Percentiles rank a stretch among this genome's conserved stretches.
Evolutionary conservation across 1,140 invertebrate genomes (phyloP).

Genomic region (Aporrectodea caliginosa): DNA sequence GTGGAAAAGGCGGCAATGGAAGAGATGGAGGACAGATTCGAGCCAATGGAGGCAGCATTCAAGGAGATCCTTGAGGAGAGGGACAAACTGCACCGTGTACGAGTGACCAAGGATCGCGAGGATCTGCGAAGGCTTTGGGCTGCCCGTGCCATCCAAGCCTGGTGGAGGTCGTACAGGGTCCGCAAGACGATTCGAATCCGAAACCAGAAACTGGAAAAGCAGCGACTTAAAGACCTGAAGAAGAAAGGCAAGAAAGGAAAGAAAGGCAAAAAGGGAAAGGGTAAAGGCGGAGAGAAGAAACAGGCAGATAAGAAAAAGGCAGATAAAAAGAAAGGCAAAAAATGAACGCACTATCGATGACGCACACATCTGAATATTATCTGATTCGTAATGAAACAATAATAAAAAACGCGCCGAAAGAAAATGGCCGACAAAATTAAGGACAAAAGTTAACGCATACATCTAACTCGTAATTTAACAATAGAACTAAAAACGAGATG

Average conservation of each 20-base stretch:
- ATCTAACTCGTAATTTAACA: too few relatives aligned
- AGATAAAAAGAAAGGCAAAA: not conserved
- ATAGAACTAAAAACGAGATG: too few relatives aligned
- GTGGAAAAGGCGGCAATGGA: not conserved
- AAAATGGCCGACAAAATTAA: too few relatives aligned
- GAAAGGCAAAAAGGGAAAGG: not conserved
- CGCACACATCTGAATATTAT: too few relatives aligned
- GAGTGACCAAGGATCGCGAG: not conserved
- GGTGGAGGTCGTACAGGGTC: not conserved
- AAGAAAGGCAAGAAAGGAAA: not conserved
- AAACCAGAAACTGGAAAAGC: not conserved
- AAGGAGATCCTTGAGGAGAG: not conserved
- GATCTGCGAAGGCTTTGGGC: not conserved
- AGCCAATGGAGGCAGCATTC: not conserved
- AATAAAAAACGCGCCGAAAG: too few relatives aligned
- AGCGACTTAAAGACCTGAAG: not conserved
- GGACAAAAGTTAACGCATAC: too few relatives aligned
- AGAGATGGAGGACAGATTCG: constrained; percentile 1
- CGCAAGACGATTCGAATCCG: not conserved
- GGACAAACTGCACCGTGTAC: not conserved
- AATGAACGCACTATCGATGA: not conserved
- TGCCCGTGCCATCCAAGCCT: not conserved
- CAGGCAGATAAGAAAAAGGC: not conserved
- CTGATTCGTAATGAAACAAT: too few relatives aligned
- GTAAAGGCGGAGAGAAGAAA: not conserved